Evolutionary conservation across 92 coral and sea anemone species (phyloP), one percentile per base, ranked within the genome.

Genomic region (Heliopora coerulea): DNA sequence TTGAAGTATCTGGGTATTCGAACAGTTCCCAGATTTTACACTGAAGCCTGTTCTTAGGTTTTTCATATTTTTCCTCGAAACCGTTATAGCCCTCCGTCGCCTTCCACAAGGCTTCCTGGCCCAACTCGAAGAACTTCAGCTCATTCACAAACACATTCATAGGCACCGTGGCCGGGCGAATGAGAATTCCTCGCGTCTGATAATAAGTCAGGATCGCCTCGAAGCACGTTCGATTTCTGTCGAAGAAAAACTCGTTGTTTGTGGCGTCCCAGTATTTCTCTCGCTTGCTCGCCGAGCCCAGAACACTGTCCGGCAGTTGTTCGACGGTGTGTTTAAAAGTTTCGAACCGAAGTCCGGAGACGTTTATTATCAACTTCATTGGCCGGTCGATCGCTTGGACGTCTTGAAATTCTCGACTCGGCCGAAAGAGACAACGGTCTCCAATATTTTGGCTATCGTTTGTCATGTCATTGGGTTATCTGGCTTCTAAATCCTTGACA

Each of bases 1-100:
- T 74, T 14, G 99, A 95, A 0, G 99, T 95, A 27, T 95, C 99
- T 21, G 99, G 99, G 24, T 95, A 85, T 44, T 95, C 99, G 54
- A 95, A 95, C 27, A 88, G 59, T 25, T 87, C 85, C 99, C 99
- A 95, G 17, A 90, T 68, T 41, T 78, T 76, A 61, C 96, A 70
- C 85, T 90, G 92, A 13, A 90, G 18, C 20, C 82, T 86, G 65
- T 95, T 90, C 58, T 78, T 75, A 0, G 99, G 99, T 74, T 88
- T 82, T 32, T 85, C 89, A 15, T 88, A 81, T 37, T 79, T 63
- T n/a, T 85, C 86, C 24, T 87, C 91, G 33, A 61, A 69, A 26
- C 65, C 82, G 27, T 68, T 60, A 27, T 90, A 80, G 21, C 86
- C 95, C 32, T 90, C 91, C 0, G 95, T 96, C 0, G 95, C 95